Percentiles rank a stretch among this genome's conserved stretches.
phyloP scores from a whole-genome alignment of 2,888 invertebrate species.

The Sesia bembeciformis region DNA sequence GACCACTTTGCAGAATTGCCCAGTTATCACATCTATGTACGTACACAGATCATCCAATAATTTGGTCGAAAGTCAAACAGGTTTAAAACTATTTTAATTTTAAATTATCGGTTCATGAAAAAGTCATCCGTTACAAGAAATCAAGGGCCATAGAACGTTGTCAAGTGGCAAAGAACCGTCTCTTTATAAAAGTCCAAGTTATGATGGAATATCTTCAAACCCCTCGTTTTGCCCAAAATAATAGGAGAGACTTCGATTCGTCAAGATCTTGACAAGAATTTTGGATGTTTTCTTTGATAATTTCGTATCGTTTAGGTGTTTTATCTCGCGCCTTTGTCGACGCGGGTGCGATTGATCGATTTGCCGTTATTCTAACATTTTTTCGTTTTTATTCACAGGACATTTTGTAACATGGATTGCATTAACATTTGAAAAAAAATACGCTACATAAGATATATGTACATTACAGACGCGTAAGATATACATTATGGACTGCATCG shows the following conservation, averaged over 20 bases:
- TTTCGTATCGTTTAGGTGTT: constrained; percentile 2
- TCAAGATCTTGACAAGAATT: constrained; percentile 5
- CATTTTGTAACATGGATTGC: background rate
- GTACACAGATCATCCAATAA: no score
- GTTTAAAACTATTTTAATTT: no score
- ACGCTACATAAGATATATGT: no score
- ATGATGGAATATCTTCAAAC: background rate
- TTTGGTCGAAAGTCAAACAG: no score
- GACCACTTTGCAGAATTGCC: no score
- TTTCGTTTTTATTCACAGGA: background rate
- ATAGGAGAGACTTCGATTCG: background rate
- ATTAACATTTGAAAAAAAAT: no score
- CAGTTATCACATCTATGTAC: no score
- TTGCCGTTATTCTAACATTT: constrained; percentile 4
- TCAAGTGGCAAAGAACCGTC: background rate
- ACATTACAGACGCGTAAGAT: no score
- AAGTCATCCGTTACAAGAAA: no score
- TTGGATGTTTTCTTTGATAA: constrained; percentile 3
- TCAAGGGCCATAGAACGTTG: no score
- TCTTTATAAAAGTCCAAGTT: background rate
- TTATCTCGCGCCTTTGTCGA: constrained; percentile 7
- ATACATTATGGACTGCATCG: no score
- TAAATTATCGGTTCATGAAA: no score
- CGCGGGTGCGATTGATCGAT: constrained; percentile 8
- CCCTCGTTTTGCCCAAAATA: background rate